phyloP scores from a whole-genome alignment of 2,113 vertebrate species.

The Sterna hirundo region DNA sequence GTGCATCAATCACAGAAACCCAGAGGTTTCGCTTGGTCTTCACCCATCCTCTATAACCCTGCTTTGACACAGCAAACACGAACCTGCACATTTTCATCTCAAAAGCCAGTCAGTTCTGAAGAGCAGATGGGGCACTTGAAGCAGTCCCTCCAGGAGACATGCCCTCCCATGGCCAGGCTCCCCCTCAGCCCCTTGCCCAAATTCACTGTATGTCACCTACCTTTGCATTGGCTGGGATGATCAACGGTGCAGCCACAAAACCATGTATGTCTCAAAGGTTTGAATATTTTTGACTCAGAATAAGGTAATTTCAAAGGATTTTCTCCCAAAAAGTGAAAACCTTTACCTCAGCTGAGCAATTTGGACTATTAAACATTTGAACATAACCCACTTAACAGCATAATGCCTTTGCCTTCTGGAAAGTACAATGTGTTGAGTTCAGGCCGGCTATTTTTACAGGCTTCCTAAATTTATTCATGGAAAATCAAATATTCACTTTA shows the following conservation, averaged over 20 bases:
- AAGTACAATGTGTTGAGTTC: neutral
- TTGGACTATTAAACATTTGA: neutral
- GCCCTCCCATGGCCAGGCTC: fast-evolving
- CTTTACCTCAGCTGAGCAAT: neutral
- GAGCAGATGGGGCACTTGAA: fast-evolving
- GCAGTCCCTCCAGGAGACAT: neutral
- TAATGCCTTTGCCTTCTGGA: neutral
- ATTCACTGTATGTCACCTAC: neutral
- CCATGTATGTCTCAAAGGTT: fast-evolving
- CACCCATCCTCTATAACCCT: neutral
- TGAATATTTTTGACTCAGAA: neutral
- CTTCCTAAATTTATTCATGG: neutral
- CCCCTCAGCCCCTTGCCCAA: neutral
- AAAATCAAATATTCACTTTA: neutral
- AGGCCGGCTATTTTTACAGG: neutral
- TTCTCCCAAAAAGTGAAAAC: neutral
- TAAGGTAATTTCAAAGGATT: neutral
- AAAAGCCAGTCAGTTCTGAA: neutral
- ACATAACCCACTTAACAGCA: neutral
- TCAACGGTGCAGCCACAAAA: neutral
- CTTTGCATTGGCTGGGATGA: neutral
- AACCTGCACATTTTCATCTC: neutral
- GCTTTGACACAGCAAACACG: neutral
- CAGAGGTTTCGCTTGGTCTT: neutral
- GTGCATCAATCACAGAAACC: fast-evolving